Base-by-base conservation (phyloP, 2,888 invertebrate species). In the Pterobdella sp. region DNA sequence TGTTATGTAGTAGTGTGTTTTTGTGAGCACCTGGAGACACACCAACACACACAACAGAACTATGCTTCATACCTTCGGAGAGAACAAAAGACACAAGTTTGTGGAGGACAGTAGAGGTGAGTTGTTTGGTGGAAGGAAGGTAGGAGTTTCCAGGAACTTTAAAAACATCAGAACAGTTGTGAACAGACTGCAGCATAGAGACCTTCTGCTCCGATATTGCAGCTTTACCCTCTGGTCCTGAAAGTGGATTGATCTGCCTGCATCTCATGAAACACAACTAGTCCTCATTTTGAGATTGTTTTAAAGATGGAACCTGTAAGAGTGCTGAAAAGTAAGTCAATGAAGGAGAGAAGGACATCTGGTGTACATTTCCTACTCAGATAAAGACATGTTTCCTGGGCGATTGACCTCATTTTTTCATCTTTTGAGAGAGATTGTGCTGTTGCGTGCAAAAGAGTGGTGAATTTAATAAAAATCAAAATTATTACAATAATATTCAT, bases 191-290 rank as follows among this genome's bases (percentile, higher is more conserved):
- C 14, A 94, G 84, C 22, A 95, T 89, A 74, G 91, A 90, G 32
- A 93, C 89, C 84, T 94, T 91, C 82, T 94, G 93, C 77, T 91
- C 91, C 49, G 90, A 89, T 71, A 93, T 89, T 18, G 92, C 91
- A 70, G 95, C 87, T 83, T 95, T 95, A 10, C 94, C 94, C 83
- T 92, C 90, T 4, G 91, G 89, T 22, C 94, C 84, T 84, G 63
- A 1, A 76, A 10, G n/a, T 22, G 3, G 26, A 32, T 63, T 35
- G 1, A 35, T 42, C 10, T 14, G 22, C 42, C 7, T 37, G n/a
- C 56, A 56, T 31, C 42, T 64, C 26, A 64, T 64, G 10, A 64
- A 14, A 22, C 18, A 64, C 29, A 22, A 29, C 14, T 64, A 14
- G 14, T 14, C 10, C 10, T 22, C 10, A 64, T 22, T 64, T 22